phyloP scores from a whole-genome alignment of 2,888 invertebrate species.

The Mythimna loreyi region DNA sequence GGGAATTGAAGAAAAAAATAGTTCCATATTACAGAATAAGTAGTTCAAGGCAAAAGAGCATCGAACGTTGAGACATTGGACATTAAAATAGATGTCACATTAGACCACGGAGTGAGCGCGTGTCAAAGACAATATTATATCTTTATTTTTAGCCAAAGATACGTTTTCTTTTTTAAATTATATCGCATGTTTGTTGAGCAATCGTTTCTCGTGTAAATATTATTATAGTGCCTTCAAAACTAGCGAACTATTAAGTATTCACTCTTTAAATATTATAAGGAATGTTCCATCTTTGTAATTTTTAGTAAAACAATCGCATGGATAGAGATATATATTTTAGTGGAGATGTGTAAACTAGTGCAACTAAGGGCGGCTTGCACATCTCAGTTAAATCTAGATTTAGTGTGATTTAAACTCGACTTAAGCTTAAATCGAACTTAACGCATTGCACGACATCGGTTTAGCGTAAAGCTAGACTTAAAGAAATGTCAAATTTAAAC shows the following conservation, averaged over 20 bases:
- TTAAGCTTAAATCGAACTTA: too few species aligned
- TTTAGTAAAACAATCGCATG: slow-evolving; percentile 53
- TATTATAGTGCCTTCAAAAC: slow-evolving; percentile 71
- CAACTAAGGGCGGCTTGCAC: too few species aligned
- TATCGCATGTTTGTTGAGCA: slow-evolving; percentile 67
- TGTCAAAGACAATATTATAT: slow-evolving; percentile 45
- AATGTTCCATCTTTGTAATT: slow-evolving; percentile 71
- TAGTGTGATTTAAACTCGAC: too few species aligned
- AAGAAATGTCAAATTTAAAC: too few species aligned
- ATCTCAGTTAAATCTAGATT: too few species aligned
- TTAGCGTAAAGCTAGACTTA: too few species aligned
- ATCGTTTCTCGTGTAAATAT: slow-evolving; percentile 71
- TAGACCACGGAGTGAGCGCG: slow-evolving; percentile 26
- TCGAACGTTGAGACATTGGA: slow-evolving; percentile 4
- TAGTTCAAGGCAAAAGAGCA: slow-evolving; percentile 38
- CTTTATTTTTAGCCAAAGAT: slow-evolving; percentile 60
- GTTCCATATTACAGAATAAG: slow-evolving; percentile 4
- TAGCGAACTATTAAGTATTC: slow-evolving; percentile 68
- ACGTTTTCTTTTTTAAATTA: slow-evolving; percentile 60
- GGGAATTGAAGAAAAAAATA: slow-evolving; percentile 19
- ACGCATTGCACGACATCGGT: too few species aligned
- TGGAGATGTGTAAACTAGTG: slow-evolving; percentile 43
- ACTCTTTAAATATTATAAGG: slow-evolving; percentile 68
- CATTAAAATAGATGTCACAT: slow-evolving; percentile 36
- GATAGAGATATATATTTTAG: slow-evolving; percentile 48